Base-by-base conservation (phyloP, 2,888 invertebrate species). In the Malacosoma neustria region DNA sequence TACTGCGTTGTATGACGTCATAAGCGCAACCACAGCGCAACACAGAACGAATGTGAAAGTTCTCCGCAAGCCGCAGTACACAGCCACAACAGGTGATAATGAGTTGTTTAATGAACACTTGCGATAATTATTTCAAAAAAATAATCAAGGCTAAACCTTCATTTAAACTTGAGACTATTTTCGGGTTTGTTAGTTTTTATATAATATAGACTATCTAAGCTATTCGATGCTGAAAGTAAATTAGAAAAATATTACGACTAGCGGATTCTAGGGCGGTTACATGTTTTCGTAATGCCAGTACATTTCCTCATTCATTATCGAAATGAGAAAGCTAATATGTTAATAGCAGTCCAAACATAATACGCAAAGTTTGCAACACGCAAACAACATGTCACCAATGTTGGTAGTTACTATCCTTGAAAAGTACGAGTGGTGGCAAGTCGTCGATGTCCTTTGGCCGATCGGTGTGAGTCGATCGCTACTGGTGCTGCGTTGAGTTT, bases 11-110 rank as follows among this genome's bases (percentile, higher is more conserved):
- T 47, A 62, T 77, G 81, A 76, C 77, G 79, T 77, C 80, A 77
- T 48, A 49, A 47, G 57, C 66, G 62, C 63, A 55, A 61, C 54
- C 62, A 63, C 69, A 70, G 64, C 76, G 72, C 74, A 75, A 75
- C 71, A 64, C 65, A 55, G 58, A 73, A 66, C 71, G 72, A 81
- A 82, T 82, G 84, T 84, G 84, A 84, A 84, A 84, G 84, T 84
- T 81, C 73, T 64, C 57, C 46, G 62, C 63, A 63, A 22, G 67
- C 63, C 63, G 50, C 67, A 70, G 57, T 61, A 55, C 57, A 57
- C 69, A 63, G 57, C 59, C 65, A 53, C 58, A 67, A 57, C 72
- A 75, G 72, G 70, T 79, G 72, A 65, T 69, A 72, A 73, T 60
- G 58, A 66, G 64, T 72, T 66, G 63, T 66, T 67, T 62, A 49